These are phyloP conservation scores for Gambusia holbrooki DNA, from an alignment of 2,113 vertebrate species.

Conservation along the genomic window DNA sequence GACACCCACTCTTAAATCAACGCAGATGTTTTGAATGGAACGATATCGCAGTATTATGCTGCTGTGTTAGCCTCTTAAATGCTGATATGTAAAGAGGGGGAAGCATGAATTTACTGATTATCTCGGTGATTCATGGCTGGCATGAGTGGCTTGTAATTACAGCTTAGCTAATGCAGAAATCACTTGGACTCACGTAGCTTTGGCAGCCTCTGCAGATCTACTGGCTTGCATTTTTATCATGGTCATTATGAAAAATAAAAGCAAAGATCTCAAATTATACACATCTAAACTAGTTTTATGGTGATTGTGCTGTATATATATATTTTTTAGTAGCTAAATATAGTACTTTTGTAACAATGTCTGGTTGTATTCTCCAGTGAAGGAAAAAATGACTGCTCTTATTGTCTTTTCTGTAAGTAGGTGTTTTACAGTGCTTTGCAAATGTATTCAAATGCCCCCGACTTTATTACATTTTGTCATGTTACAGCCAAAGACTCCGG, in stretches of 20 bases:
- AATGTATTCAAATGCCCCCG: not conserved
- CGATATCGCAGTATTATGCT: not conserved
- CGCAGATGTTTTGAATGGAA: constrained; percentile 20
- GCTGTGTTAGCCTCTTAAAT: not conserved
- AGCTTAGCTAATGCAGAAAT: not conserved
- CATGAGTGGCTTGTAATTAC: constrained; percentile 1
- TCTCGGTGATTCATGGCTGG: not conserved
- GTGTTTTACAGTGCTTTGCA: not conserved
- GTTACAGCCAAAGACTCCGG: not conserved
- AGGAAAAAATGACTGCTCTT: not conserved
- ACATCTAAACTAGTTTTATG: constrained; percentile 3
- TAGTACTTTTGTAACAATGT: not conserved
- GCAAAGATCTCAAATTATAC: constrained; percentile 15
- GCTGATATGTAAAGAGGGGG: not conserved
- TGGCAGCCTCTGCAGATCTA: constrained; percentile 28
- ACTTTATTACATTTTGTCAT: not conserved
- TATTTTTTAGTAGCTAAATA: not conserved
- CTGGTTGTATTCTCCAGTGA: not conserved
- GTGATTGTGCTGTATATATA: not conserved
- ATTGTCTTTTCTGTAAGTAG: not conserved
- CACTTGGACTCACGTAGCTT: constrained; percentile 6
- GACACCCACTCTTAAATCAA: constrained; percentile 16
- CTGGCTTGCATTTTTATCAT: not conserved
- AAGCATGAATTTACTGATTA: constrained; percentile 4
- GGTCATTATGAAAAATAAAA: constrained; percentile 5